phyloP scores from a whole-genome alignment of 2,113 vertebrate genomes.

The Menidia beryllina region DNA sequence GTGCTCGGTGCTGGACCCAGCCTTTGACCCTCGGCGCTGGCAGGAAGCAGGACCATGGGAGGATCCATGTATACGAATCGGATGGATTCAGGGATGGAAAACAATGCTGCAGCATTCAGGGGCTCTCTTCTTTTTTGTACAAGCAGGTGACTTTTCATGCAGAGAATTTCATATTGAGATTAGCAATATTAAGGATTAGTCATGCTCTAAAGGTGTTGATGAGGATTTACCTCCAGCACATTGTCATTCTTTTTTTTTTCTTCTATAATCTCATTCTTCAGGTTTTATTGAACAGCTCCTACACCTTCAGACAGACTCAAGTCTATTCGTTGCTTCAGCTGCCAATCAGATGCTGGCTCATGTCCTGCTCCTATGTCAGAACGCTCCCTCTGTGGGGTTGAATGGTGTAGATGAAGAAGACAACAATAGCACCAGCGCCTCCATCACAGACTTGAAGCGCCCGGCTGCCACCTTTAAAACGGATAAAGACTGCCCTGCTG shows the following conservation, averaged over 20 bases:
- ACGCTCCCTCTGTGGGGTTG: background rate
- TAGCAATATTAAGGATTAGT: background rate
- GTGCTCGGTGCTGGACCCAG: slow-evolving; percentile 70
- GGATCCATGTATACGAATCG: slow-evolving; percentile 87
- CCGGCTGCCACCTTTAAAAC: background rate
- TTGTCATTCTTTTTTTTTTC: background rate
- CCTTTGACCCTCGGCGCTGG: slow-evolving; percentile 79
- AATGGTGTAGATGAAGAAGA: background rate
- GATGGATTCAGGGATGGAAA: slow-evolving; percentile 88
- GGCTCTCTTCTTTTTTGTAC: slow-evolving; percentile 83
- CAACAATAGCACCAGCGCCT: background rate
- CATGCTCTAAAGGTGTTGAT: background rate
- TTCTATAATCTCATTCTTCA: slow-evolving; percentile 67
- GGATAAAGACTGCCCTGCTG: slow-evolving; percentile 59
- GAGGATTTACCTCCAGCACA: background rate
- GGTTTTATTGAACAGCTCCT: slow-evolving; percentile 84
- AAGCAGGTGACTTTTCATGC: slow-evolving; percentile 74
- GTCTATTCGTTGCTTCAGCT: slow-evolving; percentile 91
- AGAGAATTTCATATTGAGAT: background rate
- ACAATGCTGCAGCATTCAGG: slow-evolving; percentile 83
- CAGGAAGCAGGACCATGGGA: slow-evolving; percentile 77
- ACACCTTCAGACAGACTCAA: slow-evolving; percentile 87
- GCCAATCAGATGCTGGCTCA: slow-evolving; percentile 87
- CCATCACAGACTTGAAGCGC: background rate
- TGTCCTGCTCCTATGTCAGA: slow-evolving; percentile 79